These are phyloP conservation scores for Columba guinea DNA, from an alignment of 2,797 vertebrate genomes.

Conservation along the genomic window DNA sequence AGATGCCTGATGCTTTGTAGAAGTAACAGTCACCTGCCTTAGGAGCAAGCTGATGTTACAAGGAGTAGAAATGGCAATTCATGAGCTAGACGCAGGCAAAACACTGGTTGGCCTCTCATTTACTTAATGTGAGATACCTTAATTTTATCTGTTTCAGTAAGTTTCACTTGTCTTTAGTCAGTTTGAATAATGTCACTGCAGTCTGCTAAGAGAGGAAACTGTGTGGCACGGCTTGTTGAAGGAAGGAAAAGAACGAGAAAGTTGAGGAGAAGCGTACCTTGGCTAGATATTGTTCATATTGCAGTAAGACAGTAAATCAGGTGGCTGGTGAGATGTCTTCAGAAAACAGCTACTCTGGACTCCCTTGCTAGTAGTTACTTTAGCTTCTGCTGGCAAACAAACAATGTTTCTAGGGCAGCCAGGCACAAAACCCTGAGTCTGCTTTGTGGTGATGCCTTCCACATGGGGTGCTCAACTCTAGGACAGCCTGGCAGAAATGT, in stretches of 20 bases:
- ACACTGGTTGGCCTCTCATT: not conserved
- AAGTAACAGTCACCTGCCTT: not conserved
- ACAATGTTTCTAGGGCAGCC: not conserved
- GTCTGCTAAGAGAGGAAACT: not conserved
- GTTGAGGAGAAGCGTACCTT: not conserved
- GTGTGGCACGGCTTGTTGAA: not conserved
- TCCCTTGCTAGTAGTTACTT: not conserved
- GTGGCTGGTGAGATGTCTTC: not conserved
- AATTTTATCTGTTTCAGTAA: not conserved
- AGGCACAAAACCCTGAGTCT: not conserved
- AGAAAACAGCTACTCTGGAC: not conserved
- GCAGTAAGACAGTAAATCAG: not conserved
- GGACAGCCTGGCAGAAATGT: not conserved
- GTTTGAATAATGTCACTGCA: not conserved
- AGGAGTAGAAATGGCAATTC: not conserved
- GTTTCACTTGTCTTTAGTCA: not conserved
- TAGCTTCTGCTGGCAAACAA: not conserved
- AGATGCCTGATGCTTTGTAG: not conserved
- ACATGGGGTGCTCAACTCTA: not conserved
- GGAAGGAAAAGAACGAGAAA: not conserved
- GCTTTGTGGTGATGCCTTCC: not conserved
- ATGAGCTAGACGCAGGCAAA: not conserved
- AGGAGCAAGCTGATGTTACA: not conserved
- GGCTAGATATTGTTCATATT: not conserved
- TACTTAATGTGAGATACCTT: not conserved